These are phyloP conservation scores for Glaucopsyche alexis DNA, from an alignment of 2,888 invertebrate genomes.

Conservation along the genomic window DNA sequence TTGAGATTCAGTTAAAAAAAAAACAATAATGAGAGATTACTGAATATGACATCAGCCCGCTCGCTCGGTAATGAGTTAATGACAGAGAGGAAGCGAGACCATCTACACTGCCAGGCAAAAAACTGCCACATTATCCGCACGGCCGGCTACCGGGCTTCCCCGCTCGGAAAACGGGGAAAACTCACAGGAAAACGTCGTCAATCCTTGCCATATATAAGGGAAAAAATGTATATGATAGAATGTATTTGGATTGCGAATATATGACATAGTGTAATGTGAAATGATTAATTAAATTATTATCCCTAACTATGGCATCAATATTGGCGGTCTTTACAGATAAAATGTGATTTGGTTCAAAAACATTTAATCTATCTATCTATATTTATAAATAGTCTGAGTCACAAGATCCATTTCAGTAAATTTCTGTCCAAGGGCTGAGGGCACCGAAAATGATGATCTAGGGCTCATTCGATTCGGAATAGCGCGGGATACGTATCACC, in stretches of 20 bases:
- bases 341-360: too few species aligned
- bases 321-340: too few species aligned
- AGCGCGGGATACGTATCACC: too few species aligned
- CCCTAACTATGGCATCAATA: too few species aligned
- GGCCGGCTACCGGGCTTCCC: neutral
- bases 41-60: constrained; percentile 7
- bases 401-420: too few species aligned
- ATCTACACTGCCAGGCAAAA: neutral
- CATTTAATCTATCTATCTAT: too few species aligned
- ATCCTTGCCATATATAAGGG: neutral
- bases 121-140: constrained; percentile 7
- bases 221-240: neutral
- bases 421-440: too few species aligned
- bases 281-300: too few species aligned
- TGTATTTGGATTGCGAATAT: neutral
- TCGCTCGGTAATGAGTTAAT: constrained; percentile 10
- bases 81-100: constrained; percentile 7
- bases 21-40: neutral
- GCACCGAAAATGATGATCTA: too few species aligned
- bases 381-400: too few species aligned
- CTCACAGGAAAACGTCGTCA: constrained; percentile 30
- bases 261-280: neutral
- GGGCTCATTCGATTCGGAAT: too few species aligned
- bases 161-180: constrained; percentile 29
- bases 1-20: too few species aligned